Base-by-base conservation (phyloP, 1,140 invertebrate species). In the Bathynomus jamesi region DNA sequence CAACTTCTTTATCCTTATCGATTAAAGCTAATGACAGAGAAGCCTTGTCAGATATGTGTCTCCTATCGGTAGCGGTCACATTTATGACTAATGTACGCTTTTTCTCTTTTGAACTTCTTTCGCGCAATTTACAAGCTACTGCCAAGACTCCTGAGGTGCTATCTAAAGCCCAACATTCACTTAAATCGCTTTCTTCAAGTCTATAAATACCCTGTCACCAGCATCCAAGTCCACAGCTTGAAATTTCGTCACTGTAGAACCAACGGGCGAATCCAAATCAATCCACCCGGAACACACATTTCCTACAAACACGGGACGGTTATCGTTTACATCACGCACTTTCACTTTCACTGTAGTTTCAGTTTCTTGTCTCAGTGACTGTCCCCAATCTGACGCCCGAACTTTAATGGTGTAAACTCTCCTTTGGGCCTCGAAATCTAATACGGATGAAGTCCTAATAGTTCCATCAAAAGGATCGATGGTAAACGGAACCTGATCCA, bases 401-500 rank as follows among this genome's bases (percentile, higher is more conserved):
- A 96, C 86, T 60, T 88, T 86, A 8, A 98, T 81, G 3, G 89
- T 83, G 79, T 95, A 96, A 76, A 89, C 87, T 21, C 92, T 83
- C 70, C 89, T 85, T 90, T 94, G 93, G 27, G 90, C 91, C 81
- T 98, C 96, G 82, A 90, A 98, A 83, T 98, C 95, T 28, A 98
- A 83, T 4, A 91, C 81, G 75, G 89, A 86, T 0, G 89, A 92
- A 0, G 93, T 94, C 78, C 86, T 88, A 0, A 98, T 88, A 17
- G 91, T 85, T 0, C 97, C 97, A 7, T 91, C 91, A 81, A 98
- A 96, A 78, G 93, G 93, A 79, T 99, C 95, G 66, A 99, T 94
- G 77, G 94, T 91, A 82, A 99, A 99, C 27, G 96, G 96, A 3
- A 96, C 89, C 40, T 89, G 88, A 61, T 91, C 89, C 13, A 94